Evolutionary conservation across 2,888 invertebrate genomes (phyloP).

Genomic region (Encarsia formosa): DNA sequence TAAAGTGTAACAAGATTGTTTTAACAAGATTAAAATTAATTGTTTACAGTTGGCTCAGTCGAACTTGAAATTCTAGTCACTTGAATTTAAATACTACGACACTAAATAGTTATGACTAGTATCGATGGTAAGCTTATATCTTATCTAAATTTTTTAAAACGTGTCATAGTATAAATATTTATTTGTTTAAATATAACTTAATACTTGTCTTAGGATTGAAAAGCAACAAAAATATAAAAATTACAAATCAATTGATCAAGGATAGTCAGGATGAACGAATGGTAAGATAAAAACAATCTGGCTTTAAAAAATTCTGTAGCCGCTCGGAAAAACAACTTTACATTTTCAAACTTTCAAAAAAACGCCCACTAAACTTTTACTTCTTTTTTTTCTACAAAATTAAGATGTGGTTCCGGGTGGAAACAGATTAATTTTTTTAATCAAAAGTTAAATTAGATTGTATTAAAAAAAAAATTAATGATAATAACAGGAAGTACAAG

Average conservation of each 20-base stretch:
- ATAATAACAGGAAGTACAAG: constrained; percentile 53
- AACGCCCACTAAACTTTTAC: no score
- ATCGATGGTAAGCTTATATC: constrained; percentile 15
- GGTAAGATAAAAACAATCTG: constrained; percentile 44
- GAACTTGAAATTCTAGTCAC: background rate
- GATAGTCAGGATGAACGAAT: constrained; percentile 58
- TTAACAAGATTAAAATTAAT: no score
- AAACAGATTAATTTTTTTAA: no score
- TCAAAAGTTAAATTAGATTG: no score
- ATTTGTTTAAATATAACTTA: background rate
- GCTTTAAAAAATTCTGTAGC: background rate
- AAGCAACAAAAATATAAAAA: constrained; percentile 36
- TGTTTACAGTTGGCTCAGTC: constrained; percentile 2
- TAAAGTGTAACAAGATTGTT: no score
- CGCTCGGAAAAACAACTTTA: no score
- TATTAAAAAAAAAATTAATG: background rate
- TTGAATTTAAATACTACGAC: background rate
- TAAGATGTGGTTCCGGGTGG: no score
- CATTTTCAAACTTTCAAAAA: no score
- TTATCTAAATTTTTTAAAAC: background rate
- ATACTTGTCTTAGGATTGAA: constrained; percentile 37
- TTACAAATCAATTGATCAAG: constrained; percentile 48
- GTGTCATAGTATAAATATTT: background rate
- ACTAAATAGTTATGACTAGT: constrained; percentile 23
- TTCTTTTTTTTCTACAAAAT: no score